Evolutionary conservation across 2,888 invertebrate genomes (phyloP).

Genomic region (Eilema caniola): DNA sequence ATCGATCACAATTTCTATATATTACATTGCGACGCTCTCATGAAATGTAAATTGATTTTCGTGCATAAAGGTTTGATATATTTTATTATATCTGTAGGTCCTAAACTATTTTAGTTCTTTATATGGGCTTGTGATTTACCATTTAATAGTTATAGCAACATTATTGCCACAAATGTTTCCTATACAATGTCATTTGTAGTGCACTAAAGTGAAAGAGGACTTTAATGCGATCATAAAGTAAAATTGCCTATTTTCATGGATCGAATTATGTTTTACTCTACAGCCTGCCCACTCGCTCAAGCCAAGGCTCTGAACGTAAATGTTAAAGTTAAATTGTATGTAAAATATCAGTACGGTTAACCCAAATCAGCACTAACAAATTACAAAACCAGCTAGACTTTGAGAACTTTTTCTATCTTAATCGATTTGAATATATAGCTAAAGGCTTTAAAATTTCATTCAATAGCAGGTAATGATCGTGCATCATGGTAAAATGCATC

Average conservation of each 20-base stretch:
- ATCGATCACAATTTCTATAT: neutral
- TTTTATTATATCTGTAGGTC: slow-evolving; percentile 4
- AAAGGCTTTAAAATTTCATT: too few relatives aligned
- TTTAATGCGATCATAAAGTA: slow-evolving; percentile 64
- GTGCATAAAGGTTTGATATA: neutral
- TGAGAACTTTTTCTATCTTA: too few relatives aligned
- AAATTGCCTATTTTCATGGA: slow-evolving; percentile 64
- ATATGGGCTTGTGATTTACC: slow-evolving; percentile 15
- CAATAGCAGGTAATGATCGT: too few relatives aligned
- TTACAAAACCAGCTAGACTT: too few relatives aligned
- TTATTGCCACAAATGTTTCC: slow-evolving; percentile 24
- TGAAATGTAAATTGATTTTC: slow-evolving; percentile 7
- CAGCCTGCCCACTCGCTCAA: slow-evolving; percentile 57
- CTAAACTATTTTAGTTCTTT: slow-evolving; percentile 11
- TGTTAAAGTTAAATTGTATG: slow-evolving; percentile 34
- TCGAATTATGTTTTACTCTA: slow-evolving; percentile 57
- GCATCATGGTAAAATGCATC: too few relatives aligned
- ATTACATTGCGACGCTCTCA: neutral
- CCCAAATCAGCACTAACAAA: too few relatives aligned
- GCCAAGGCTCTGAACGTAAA: slow-evolving; percentile 54
- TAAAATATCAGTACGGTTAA: slow-evolving; percentile 14
- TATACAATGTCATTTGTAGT: slow-evolving; percentile 49
- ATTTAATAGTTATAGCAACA: slow-evolving; percentile 27
- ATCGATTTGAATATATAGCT: too few relatives aligned
- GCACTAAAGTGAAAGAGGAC: slow-evolving; percentile 57